phyloP scores from a whole-genome alignment of 2,888 invertebrate species.

The Tinea semifulvella region DNA sequence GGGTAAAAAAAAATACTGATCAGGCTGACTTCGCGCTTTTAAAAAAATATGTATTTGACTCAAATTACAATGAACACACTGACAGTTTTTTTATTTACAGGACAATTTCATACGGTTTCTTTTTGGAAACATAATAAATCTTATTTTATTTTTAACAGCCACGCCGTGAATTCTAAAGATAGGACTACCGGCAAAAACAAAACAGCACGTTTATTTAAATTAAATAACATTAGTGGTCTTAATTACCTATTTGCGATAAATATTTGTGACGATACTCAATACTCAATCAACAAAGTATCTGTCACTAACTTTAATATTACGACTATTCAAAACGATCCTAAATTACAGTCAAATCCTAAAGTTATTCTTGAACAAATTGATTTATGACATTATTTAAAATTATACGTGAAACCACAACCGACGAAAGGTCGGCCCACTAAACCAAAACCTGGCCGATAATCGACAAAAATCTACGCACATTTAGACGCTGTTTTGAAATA shows the following conservation, averaged over 20 bases:
- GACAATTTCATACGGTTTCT: conserved; percentile 1
- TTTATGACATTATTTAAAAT: too few relatives aligned
- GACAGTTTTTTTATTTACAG: conserved; percentile 8
- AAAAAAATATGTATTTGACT: not conserved
- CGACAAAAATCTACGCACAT: too few relatives aligned
- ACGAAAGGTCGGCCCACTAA: too few relatives aligned
- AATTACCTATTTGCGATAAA: conserved; percentile 6
- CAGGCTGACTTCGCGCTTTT: not conserved
- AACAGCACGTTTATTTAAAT: not conserved
- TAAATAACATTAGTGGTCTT: not conserved
- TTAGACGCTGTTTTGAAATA: too few relatives aligned
- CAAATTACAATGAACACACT: not conserved
- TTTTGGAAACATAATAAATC: not conserved
- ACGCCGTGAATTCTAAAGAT: not conserved
- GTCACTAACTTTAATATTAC: too few relatives aligned
- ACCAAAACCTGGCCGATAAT: too few relatives aligned
- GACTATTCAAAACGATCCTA: too few relatives aligned
- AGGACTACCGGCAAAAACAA: too few relatives aligned
- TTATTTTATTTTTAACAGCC: not conserved
- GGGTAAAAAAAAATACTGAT: not conserved
- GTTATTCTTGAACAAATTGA: too few relatives aligned
- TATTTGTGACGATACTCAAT: not conserved
- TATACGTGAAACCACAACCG: too few relatives aligned
- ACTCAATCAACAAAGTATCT: too few relatives aligned
- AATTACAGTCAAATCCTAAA: too few relatives aligned